Conservation (phyloP, 2,888 invertebrate genomes). For the Abscondita cerata region DNA sequence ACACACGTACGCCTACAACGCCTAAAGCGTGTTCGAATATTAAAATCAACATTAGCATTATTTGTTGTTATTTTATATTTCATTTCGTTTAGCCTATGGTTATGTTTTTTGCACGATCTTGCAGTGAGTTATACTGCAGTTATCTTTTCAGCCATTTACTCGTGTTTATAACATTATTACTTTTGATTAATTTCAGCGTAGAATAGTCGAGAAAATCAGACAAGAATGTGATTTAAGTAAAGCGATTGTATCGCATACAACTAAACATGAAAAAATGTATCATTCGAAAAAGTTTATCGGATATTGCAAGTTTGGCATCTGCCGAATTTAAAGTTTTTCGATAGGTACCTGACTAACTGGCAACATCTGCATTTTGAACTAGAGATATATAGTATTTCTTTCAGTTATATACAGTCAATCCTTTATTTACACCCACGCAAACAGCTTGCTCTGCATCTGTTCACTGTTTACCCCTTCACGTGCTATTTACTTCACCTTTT, state of each 20-base stretch:
- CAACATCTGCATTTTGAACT: conserved; percentile 50
- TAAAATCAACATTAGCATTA: conserved; percentile 35
- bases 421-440: conserved; percentile 37
- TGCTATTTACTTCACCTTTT: conserved; percentile 29
- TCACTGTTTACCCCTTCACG: conserved; percentile 33
- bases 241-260: too few relatives aligned
- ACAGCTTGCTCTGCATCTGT: conserved; percentile 36
- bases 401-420: conserved; percentile 41
- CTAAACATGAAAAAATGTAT: background rate
- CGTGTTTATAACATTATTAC: conserved; percentile 23
- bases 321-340: conserved; percentile 34
- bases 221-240: too few relatives aligned
- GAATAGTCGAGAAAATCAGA: background rate
- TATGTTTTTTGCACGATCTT: conserved; percentile 31
- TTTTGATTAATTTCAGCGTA: conserved; percentile 18
- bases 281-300: conserved; percentile 17
- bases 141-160: conserved; percentile 18
- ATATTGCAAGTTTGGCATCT: conserved; percentile 31
- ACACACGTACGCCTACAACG: conserved; percentile 32
- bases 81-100: conserved; percentile 29
- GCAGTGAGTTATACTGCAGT: conserved; percentile 32
- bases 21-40: conserved; percentile 25
- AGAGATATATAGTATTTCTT: conserved; percentile 50
- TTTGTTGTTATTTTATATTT: conserved; percentile 36
- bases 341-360: conserved; percentile 46